Evolutionary conservation across 2,797 vertebrate genomes (phyloP), one percentile per base, ranked within the genome.

Genomic region (Chelon auratus): DNA sequence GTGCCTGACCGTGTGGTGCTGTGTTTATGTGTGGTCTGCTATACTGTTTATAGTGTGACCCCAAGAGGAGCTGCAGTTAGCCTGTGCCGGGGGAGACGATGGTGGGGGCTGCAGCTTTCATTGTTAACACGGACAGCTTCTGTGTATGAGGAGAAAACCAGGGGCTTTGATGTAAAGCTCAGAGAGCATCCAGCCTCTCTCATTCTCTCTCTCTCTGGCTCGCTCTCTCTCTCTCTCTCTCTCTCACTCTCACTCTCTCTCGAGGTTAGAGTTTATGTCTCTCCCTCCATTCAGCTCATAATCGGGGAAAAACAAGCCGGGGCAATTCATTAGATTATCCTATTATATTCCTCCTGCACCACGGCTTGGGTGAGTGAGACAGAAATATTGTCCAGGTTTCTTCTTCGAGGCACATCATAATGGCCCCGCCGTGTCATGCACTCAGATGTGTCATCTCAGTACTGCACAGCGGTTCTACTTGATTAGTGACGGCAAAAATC

Each of bases 301-400:
- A 82, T 80, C 78, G 81, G 71, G 70, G 77, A 86, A 83, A 89
- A 91, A 87, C 83, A 91, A 92, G 87, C 82, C 82, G 0, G 13
- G 26, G 74, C 80, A 89, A 85, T 92, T 94, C 89, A 90, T 91
- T 93, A 87, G 73, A 92, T 93, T 91, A 90, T 90, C 87, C 88
- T 85, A 91, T 93, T 93, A 89, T 92, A 80, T 89, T 88, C 88
- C 81, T 87, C 69, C 76, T 88, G 74, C 76, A 79, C 83, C 74
- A 66, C 74, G 48, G 82, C 76, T 68, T 62, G 75, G 82, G 75
- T 81, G 80, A 81, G 72, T 43, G 58, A 81, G 65, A 62, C 72
- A 77, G 79, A 87, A 88, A 88, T 85, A 82, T 82, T 62, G 78
- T 82, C 68, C 78, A 68, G 76, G 71, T 85, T 81, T 75, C 73